Base-by-base conservation (phyloP, 2,797 vertebrate species). In the Enteromius trimaculatus region DNA sequence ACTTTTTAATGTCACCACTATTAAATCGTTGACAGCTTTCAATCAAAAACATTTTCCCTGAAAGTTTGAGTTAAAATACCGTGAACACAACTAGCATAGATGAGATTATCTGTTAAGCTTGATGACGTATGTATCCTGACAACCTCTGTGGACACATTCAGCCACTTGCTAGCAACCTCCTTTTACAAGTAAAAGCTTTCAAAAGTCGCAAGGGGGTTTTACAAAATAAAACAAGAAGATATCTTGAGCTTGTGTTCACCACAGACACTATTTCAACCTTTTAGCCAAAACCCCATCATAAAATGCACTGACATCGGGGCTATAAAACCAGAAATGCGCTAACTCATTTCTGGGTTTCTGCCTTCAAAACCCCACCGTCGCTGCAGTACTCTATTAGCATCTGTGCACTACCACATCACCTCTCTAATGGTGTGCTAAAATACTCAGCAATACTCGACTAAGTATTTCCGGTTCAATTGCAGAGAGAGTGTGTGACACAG, bases 401-500 rank as follows among this genome's bases (percentile, higher is more conserved):
- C 17, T 14, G 10, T 16, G 14, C 26, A 58, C 72, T 1, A 58
- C 16, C 31, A 55, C 51, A 75, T 34, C 51, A 58, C 72, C 39
- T 39, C 72, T 58, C 21, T 58, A 39, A 76, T 5, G 47, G 71
- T 74, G 17, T 34, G 17, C 47, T 34, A 53, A 53, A 74, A 76
- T 76, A 58, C 72, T 55, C 72, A 39, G 72, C 31, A 39, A 23
- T 39, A 75, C 55, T 42, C 21, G 17, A 31, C 34, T 58, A 62
- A 62, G 37, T 79, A 66, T 83, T 75, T 79, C 39, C 37, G 21
- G 76, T 31, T 64, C 10, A 44, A 47, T 62, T 64, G 76, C 17
- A 31, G 70, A 74, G 23, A 74, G 23, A 10, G n/a, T 23, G n/a
- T 37, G 66, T 42, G 31, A 69, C 19, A n/a, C 72, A 9, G 34